phyloP scores from a whole-genome alignment of 1,140 invertebrate species.

The Tenebrio molitor region DNA sequence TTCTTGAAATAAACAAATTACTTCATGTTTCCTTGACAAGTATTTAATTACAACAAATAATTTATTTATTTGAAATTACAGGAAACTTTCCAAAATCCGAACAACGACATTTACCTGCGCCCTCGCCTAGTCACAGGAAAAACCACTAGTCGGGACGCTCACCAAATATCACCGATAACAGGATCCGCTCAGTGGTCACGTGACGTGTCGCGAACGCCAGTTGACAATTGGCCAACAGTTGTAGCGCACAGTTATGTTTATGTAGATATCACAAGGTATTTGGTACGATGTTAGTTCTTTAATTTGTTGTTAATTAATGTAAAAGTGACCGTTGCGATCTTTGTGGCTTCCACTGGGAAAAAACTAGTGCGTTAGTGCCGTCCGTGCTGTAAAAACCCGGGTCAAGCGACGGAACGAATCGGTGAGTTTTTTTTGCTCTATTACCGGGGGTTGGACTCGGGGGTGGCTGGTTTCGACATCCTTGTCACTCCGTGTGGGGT shows the following conservation, averaged over 20 bases:
- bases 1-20: too few species aligned
- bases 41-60: too few species aligned
- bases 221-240: constrained; percentile 34
- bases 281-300: constrained; percentile 21
- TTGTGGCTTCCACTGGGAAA: neutral
- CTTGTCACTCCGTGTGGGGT: neutral
- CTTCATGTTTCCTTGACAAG: too few species aligned
- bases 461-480: neutral
- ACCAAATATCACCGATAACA: neutral
- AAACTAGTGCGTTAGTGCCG: constrained; percentile 2
- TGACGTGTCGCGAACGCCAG: constrained; percentile 33
- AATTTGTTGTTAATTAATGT: constrained; percentile 14
- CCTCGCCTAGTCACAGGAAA: too few species aligned
- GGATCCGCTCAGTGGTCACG: constrained; percentile 1
- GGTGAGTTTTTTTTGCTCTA: constrained; percentile 35
- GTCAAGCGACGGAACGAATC: neutral
- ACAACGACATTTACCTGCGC: too few species aligned
- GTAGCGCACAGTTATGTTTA: constrained; percentile 42
- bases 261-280: constrained; percentile 28
- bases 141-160: too few species aligned
- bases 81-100: too few species aligned
- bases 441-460: neutral
- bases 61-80: too few species aligned
- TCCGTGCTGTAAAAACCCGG: neutral
- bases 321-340: neutral